Evolutionary conservation across 2,888 invertebrate species (phyloP).

Genomic region (Scaptomyza reducta): DNA sequence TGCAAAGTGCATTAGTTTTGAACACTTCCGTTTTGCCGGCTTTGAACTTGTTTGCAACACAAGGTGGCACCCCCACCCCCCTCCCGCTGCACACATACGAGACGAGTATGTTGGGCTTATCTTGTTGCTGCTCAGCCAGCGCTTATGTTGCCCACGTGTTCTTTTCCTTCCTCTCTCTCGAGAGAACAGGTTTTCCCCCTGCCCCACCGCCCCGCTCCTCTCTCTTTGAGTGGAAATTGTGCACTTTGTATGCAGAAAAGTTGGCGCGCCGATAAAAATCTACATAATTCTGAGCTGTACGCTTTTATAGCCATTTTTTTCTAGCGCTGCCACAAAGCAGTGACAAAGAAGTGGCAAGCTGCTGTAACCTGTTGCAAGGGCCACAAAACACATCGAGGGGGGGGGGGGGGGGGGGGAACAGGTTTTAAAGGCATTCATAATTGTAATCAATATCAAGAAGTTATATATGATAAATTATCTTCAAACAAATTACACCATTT

Average conservation of each 20-base stretch:
- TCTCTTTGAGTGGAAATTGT: too few species aligned
- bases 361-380: constrained; percentile 43
- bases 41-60: constrained; percentile 50
- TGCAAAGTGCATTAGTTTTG: constrained; percentile 9
- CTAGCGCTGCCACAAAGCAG: constrained; percentile 49
- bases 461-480: constrained; percentile 82
- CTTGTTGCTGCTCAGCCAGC: constrained; percentile 63
- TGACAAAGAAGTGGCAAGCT: not conserved
- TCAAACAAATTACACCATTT: constrained; percentile 81
- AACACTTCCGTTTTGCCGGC: constrained; percentile 77
- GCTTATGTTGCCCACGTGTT: constrained; percentile 73
- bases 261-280: constrained; percentile 75
- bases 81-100: constrained; percentile 11
- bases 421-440: constrained; percentile 51
- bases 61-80: too few species aligned
- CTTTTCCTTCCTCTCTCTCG: constrained; percentile 9
- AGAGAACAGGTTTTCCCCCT: constrained; percentile 54
- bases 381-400: too few species aligned
- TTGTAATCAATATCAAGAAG: constrained; percentile 79
- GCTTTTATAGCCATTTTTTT: constrained; percentile 75
- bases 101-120: constrained; percentile 52
- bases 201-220: too few species aligned
- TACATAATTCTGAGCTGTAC: constrained; percentile 75
- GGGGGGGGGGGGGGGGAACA: not conserved
- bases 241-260: constrained; percentile 78